These are phyloP conservation scores for Erynnis tages DNA, from an alignment of 2,888 invertebrate genomes.

Conservation along the genomic window DNA sequence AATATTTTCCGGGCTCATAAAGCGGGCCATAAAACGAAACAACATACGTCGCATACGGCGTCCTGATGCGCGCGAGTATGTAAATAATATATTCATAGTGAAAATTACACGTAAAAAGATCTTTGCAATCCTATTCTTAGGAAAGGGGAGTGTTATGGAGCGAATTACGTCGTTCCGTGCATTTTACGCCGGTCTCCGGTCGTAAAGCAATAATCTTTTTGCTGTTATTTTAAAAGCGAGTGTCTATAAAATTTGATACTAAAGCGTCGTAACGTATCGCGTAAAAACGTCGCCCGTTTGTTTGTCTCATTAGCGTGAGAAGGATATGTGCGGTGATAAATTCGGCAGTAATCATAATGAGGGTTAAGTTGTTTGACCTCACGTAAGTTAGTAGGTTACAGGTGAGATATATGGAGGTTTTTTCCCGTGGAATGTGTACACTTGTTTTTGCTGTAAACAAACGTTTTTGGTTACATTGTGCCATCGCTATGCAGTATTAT, in stretches of 20 bases:
- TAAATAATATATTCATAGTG: conserved; percentile 42
- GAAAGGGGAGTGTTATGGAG: conserved; percentile 35
- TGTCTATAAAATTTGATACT: conserved; percentile 36
- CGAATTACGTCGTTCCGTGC: conserved; percentile 36
- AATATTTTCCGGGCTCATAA: conserved; percentile 34
- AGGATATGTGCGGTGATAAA: conserved; percentile 16
- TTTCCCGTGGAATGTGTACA: neutral
- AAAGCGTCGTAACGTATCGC: conserved; percentile 24
- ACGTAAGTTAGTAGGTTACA: conserved; percentile 9
- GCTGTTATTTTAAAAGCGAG: conserved; percentile 31
- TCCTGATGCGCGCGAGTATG: conserved; percentile 33
- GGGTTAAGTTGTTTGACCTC: conserved; percentile 16
- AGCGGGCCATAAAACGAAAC: conserved; percentile 40
- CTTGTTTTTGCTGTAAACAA: too few relatives aligned
- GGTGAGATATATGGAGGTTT: conserved; percentile 10
- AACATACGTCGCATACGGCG: conserved; percentile 37
- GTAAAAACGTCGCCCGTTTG: conserved; percentile 16
- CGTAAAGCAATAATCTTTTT: conserved; percentile 42
- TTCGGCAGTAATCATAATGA: conserved; percentile 23
- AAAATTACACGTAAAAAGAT: conserved; percentile 40
- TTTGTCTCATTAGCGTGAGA: conserved; percentile 21
- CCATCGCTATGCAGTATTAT: too few relatives aligned
- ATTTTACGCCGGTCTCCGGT: conserved; percentile 35
- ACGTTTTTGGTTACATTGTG: too few relatives aligned
- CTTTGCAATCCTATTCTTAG: conserved; percentile 29